Evolutionary conservation across 2,113 vertebrate genomes (phyloP).

Genomic region (Callipepla squamata): DNA sequence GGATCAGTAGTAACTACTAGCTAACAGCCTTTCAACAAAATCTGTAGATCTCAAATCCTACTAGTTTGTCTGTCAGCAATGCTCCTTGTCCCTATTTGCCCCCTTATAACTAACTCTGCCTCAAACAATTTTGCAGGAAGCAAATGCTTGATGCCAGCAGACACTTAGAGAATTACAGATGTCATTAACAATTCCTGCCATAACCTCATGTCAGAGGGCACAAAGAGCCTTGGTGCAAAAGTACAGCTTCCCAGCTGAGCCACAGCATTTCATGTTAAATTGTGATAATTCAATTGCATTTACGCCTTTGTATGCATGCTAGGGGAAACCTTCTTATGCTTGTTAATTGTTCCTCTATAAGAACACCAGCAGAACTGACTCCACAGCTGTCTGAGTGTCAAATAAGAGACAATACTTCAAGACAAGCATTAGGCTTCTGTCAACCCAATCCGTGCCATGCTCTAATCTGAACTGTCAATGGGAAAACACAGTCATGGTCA

Average conservation of each 20-base stretch:
- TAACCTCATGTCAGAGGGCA: background rate
- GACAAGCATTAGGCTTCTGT: background rate
- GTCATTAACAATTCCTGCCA: background rate
- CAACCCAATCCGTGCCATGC: background rate
- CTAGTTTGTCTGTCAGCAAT: background rate
- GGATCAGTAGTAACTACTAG: background rate
- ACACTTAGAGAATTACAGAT: background rate
- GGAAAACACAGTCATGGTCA: background rate
- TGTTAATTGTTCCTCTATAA: background rate
- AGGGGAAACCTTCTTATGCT: background rate
- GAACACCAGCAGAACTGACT: background rate
- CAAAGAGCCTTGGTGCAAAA: rapidly evolving
- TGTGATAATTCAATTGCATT: background rate
- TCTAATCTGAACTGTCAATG: background rate
- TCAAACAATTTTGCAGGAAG: background rate
- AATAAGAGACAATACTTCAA: background rate
- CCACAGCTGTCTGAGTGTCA: background rate
- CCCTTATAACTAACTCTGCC: background rate
- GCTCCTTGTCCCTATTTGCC: background rate
- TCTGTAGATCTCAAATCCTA: background rate
- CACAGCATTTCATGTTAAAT: background rate
- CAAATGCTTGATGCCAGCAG: background rate
- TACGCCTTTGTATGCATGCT: background rate
- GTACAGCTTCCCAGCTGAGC: background rate
- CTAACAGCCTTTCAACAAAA: background rate